Base-by-base conservation (phyloP, 2,797 vertebrate genomes). In the Paedocypris micromegethes region DNA sequence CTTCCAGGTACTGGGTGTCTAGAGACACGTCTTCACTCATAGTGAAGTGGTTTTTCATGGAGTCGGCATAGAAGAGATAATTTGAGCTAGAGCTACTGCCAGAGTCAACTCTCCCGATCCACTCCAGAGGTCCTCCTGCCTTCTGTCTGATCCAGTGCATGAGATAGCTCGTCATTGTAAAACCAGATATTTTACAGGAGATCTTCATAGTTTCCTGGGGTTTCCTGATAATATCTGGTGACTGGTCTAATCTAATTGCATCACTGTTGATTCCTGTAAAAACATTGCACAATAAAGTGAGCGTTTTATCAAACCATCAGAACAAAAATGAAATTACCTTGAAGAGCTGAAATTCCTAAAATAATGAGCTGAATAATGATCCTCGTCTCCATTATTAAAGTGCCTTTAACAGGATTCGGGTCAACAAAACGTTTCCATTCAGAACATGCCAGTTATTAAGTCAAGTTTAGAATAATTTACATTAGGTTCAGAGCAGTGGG, bases 111-210 rank as follows among this genome's bases (percentile, higher is more conserved):
- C 3, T 38, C 2, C 53, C 76, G 43, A 77, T 69, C 76, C 70
- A 77, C 41, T 66, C 72, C 58, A 77, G 65, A 8, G 44, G 37
- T 70, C 73, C 66, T 3, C 70, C 70, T 41, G 53, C 49, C 8
- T 69, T 57, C 54, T 80, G 74, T 3, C 64, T 63, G 0, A 79
- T 69, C 80, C 80, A 80, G 70, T 3, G 2, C 54, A 79, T 77
- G 0, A 0, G 0, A 3, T 23, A 44, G 5, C 1, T 0, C 3
- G 0, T 49, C 58, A 84, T 80, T 44, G 43, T 37, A 66, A 78
- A 80, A 2, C 79, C 80, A 75, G 78, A 77, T 61, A 41, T 77
- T 37, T 49, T 55, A 41, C 80, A 85, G 58, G 75, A 82, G 3
- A 83, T 64, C 66, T 66, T 83, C 23, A 77, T 58, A 53, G 67